Evolutionary conservation across 2,888 invertebrate species (phyloP), one percentile per base, ranked within the genome.

Genomic region (Rhagonycha fulva): DNA sequence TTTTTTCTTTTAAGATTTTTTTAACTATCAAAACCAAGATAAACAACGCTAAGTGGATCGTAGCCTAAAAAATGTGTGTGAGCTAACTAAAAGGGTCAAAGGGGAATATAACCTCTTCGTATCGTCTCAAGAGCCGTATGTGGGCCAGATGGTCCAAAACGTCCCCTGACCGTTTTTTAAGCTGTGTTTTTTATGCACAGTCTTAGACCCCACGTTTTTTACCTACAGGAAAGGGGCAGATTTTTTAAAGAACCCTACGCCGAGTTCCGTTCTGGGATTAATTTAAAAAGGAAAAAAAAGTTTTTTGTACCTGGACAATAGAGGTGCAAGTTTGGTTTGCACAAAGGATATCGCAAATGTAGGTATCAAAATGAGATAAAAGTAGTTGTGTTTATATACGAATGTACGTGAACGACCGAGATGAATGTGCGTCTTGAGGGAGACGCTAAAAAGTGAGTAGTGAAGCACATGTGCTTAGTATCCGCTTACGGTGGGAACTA

Each of bases 181-280:
- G 87, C 87, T 82, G 82, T 78, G 80, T 86, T 87, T 87, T 88
- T 87, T 87, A 87, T 87, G 86, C 86, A 84, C 84, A 67, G 76
- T 72, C 78, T 76, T 73, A 76, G 73, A 71, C 73, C 74, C 84
- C 82, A 82, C 81, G 75, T 78, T 82, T 83, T 86, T 85, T 85
- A 77, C 78, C 78, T 80, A 86, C 86, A 86, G 87, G 87, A 87
- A 88, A 87, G 87, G 87, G 88, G 88, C 87, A 87, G 87, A 87
- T 87, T 87, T 88, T 87, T 87, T 87, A 85, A 86, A 86, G 86
- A 87, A 87, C 87, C 87, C 87, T 86, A 87, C 85, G 84, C 86
- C 81, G 84, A 87, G 87, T 88, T 87, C 87, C 87, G 87, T 87
- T 87, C 86, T 82, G 83, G 86, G 87, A 87, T 87, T 87, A 87